A percentile compares a stretch with the other conserved stretches of the same genome.
Evolutionary conservation across 2,797 vertebrate species (phyloP).

Genomic region (Chrysolophus pictus): DNA sequence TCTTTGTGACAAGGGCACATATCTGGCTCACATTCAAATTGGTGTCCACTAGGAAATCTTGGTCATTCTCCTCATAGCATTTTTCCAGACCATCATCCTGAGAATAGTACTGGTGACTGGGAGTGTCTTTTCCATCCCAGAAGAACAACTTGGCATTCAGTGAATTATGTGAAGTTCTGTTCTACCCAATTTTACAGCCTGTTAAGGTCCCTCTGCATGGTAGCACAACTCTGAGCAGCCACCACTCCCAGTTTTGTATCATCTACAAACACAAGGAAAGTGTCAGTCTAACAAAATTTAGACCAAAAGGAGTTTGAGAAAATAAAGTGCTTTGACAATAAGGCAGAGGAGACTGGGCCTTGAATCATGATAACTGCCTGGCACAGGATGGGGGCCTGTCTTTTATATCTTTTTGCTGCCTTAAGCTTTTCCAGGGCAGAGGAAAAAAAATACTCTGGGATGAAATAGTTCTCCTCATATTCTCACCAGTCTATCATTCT

Average conservation of each 20-base stretch:
- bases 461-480: background rate
- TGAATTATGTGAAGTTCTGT: background rate
- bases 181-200: background rate
- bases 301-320: background rate
- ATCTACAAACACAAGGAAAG: background rate
- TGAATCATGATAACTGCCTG: background rate
- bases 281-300: background rate
- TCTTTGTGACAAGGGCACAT: background rate
- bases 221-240: background rate
- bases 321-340: background rate
- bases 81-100: rapidly evolving
- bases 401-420: background rate
- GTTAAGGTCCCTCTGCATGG: background rate
- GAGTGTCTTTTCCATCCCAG: background rate
- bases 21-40: background rate
- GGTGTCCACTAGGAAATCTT: background rate
- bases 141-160: background rate
- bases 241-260: background rate
- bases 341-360: background rate
- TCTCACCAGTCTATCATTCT: background rate
- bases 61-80: background rate
- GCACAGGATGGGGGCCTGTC: background rate
- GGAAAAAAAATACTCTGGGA: background rate
- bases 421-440: background rate
- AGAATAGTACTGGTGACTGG: background rate